A percentile compares a stretch with the other conserved stretches of the same genome.
Conservation (phyloP, 1,140 invertebrate species). For the Vanessa tameamea region DNA sequence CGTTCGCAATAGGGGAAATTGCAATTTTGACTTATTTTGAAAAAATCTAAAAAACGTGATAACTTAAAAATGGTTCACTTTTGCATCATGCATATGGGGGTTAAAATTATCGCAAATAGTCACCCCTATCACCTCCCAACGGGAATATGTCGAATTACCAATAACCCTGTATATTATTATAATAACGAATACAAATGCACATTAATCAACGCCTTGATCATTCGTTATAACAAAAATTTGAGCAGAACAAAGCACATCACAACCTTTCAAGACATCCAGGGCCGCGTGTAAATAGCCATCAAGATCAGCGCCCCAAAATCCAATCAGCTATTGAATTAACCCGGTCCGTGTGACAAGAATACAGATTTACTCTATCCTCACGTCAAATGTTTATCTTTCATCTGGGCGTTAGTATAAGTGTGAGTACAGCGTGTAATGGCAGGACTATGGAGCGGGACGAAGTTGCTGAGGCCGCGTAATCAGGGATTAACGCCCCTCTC, state of each 20-base stretch:
- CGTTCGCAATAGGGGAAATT: no score
- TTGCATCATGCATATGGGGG: no score
- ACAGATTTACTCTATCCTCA: conserved; percentile 75
- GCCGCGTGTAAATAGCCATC: conserved; percentile 56
- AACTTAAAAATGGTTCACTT: no score
- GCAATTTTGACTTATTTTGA: no score
- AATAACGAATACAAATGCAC: neutral
- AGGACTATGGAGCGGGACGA: conserved; percentile 32
- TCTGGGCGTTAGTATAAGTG: conserved; percentile 70
- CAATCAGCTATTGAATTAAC: conserved; percentile 80
- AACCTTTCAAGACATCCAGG: conserved; percentile 37
- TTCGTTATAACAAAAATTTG: conserved; percentile 19
- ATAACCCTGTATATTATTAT: no score
- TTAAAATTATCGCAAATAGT: no score
- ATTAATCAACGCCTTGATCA: neutral
- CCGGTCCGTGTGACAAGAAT: conserved; percentile 75
- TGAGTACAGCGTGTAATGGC: conserved; percentile 66
- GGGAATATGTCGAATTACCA: no score
- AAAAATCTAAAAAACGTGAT: no score
- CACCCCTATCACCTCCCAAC: no score
- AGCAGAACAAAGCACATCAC: conserved; percentile 17
- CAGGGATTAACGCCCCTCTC: conserved; percentile 46
- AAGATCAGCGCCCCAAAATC: conserved; percentile 74
- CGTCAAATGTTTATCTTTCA: conserved; percentile 80
- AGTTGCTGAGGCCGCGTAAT: conserved; percentile 57